Percentiles rank a stretch among this genome's conserved stretches.
Conservation (phyloP, 2,888 invertebrate species). For the Microctonus aethiopoides region DNA sequence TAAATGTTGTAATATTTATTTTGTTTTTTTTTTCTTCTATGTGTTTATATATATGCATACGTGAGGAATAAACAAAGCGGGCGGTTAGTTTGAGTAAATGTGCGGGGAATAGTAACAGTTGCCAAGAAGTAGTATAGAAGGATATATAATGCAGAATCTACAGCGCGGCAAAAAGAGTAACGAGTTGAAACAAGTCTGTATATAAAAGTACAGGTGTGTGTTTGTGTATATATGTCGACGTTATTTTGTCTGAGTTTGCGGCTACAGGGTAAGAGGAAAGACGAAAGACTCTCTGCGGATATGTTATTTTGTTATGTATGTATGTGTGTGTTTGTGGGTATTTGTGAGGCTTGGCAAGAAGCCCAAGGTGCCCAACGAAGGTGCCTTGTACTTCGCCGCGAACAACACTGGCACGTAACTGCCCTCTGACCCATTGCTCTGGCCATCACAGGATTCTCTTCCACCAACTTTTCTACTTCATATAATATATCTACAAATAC, state of each 20-base stretch:
- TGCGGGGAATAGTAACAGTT: background rate
- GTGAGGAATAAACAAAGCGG: background rate
- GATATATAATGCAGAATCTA: background rate
- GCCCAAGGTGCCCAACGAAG: background rate
- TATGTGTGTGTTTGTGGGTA: background rate
- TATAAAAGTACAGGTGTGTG: background rate
- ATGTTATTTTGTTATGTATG: background rate
- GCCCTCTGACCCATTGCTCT: conserved; percentile 56
- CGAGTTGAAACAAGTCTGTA: background rate
- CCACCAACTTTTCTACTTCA: conserved; percentile 36
- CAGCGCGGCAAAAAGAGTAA: conserved; percentile 12
- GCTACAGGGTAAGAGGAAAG: background rate
- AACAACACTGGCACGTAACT: conserved; percentile 58
- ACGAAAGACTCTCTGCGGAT: background rate
- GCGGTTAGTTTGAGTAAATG: background rate
- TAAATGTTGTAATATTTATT: background rate
- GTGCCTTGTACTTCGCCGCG: conserved; percentile 1
- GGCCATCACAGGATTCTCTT: conserved; percentile 37
- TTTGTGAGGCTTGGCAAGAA: conserved; percentile 38
- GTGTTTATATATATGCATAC: background rate
- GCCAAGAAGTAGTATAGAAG: background rate
- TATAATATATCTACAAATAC: background rate
- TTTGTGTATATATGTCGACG: background rate
- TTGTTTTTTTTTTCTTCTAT: too few relatives aligned
- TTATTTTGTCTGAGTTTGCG: background rate